A percentile compares a stretch with the other conserved stretches of the same genome.
phyloP scores from a whole-genome alignment of 2,797 vertebrate genomes.

The Tangara arthus region DNA sequence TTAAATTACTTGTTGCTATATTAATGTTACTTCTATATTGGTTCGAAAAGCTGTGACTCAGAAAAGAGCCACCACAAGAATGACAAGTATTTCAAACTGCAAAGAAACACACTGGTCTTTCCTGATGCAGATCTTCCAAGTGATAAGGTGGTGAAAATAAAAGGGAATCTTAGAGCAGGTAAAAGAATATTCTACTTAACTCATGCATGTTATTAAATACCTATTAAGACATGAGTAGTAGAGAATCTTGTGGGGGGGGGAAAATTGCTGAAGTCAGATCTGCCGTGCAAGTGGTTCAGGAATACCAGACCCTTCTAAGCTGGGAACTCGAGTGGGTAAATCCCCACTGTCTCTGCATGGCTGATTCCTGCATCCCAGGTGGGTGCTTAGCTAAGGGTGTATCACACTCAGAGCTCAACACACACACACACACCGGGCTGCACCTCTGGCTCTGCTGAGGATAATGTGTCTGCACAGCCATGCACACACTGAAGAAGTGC shows the following conservation, averaged over 20 bases:
- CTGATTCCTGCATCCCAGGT: neutral
- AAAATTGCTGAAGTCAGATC: neutral
- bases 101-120: neutral
- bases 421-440: neutral
- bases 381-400: neutral
- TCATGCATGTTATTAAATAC: neutral
- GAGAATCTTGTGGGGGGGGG: neutral
- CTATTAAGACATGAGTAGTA: neutral
- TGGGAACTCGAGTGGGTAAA: neutral
- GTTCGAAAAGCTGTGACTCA: slow-evolving; percentile 29
- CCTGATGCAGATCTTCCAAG: neutral
- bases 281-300: accelerated
- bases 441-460: neutral
- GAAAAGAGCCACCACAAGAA: slow-evolving; percentile 9
- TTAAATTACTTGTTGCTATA: slow-evolving; percentile 34
- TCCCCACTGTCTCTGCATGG: neutral
- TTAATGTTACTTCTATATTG: neutral
- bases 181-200: neutral
- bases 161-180: neutral
- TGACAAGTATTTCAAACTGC: neutral
- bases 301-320: neutral
- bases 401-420: neutral
- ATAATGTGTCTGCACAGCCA: neutral
- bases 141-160: neutral
- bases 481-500: neutral